Percentiles rank a stretch among this genome's conserved stretches.
Conservation (phyloP, 2,113 vertebrate genomes). For the Reinhardtius hippoglossoides region DNA sequence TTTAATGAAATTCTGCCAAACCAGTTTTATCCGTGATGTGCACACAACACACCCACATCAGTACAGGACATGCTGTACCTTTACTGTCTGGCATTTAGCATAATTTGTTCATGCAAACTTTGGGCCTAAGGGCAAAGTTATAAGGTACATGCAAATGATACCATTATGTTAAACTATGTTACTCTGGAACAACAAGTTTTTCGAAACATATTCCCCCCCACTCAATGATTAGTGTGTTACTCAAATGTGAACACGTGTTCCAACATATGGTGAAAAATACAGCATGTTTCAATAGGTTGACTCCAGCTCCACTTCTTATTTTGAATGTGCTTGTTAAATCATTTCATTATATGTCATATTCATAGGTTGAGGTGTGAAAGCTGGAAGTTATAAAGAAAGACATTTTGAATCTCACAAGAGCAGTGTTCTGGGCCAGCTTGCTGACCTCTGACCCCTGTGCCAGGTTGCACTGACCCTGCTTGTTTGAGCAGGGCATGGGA, state of each 20-base stretch:
- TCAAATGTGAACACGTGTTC: neutral
- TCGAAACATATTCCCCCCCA: neutral
- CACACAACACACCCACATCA: neutral
- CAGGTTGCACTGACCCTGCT: conserved; percentile 54
- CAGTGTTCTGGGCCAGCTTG: conserved; percentile 2
- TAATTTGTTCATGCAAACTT: conserved; percentile 37
- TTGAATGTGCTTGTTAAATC: neutral
- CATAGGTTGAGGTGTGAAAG: neutral
- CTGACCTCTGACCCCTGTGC: conserved; percentile 60
- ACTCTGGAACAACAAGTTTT: neutral
- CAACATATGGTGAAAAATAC: neutral
- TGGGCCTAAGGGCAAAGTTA: neutral
- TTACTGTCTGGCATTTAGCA: conserved; percentile 17
- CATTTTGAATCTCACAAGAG: conserved; percentile 23
- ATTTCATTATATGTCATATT: too few species aligned
- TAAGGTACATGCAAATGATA: conserved; percentile 29
- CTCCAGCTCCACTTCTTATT: neutral
- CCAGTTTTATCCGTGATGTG: neutral
- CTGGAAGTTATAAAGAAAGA: neutral
- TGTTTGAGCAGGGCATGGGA: conserved; percentile 64
- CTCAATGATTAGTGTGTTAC: neutral
- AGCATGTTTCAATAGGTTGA: neutral
- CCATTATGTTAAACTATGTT: conserved; percentile 3
- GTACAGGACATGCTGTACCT: conserved; percentile 12
- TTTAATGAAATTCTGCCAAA: neutral